These are phyloP conservation scores for Tuta absoluta DNA, from an alignment of 2,888 invertebrate genomes.

Conservation along the genomic window DNA sequence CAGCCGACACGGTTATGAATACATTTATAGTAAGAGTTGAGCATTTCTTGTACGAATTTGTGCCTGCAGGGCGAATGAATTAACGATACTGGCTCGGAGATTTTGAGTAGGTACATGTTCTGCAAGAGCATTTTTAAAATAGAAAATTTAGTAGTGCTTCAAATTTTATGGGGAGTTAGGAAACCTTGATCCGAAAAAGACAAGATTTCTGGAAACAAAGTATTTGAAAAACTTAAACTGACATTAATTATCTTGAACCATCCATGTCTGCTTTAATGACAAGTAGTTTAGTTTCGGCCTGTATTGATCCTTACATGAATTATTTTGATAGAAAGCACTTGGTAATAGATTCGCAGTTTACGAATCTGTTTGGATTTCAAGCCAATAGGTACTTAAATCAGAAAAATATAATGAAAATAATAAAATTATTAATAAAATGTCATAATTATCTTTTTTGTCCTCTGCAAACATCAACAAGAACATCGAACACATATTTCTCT, in stretches of 20 bases:
- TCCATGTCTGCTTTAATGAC: too few relatives aligned
- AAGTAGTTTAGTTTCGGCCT: too few relatives aligned
- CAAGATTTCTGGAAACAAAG: neutral
- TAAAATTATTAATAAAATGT: too few relatives aligned
- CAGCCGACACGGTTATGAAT: slow-evolving; percentile 14
- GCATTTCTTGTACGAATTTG: slow-evolving; percentile 19
- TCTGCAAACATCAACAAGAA: too few relatives aligned
- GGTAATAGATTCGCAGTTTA: too few relatives aligned
- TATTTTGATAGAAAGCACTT: too few relatives aligned
- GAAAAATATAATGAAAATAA: too few relatives aligned
- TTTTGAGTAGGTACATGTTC: neutral
- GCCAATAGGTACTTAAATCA: too few relatives aligned
- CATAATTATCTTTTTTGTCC: too few relatives aligned
- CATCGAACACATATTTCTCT: neutral
- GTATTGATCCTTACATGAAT: too few relatives aligned
- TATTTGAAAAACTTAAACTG: neutral
- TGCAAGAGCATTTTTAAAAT: neutral
- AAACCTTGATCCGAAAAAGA: neutral
- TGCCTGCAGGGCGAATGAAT: slow-evolving; percentile 20
- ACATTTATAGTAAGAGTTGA: slow-evolving; percentile 17
- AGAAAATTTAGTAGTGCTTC: neutral
- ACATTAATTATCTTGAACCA: too few relatives aligned
- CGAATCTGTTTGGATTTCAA: too few relatives aligned
- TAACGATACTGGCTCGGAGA: slow-evolving; percentile 14
- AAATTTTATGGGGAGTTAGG: neutral